These are phyloP conservation scores for Adela reaumurella DNA, from an alignment of 2,888 invertebrate genomes.

Conservation along the genomic window DNA sequence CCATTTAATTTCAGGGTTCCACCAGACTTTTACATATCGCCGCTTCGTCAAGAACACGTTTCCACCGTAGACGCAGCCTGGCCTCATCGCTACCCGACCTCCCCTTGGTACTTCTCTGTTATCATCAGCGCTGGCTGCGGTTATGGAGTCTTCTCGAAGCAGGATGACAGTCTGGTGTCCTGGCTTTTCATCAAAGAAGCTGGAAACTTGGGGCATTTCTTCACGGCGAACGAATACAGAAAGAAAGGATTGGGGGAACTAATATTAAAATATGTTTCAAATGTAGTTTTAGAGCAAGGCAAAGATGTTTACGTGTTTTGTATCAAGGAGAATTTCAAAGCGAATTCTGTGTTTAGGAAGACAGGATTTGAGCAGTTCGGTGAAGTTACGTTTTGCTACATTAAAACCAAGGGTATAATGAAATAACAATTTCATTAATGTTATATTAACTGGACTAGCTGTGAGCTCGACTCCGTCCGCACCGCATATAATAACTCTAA, in stretches of 20 bases:
- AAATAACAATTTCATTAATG: too few relatives aligned
- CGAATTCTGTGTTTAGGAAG: slow-evolving; percentile 10
- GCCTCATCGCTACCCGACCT: slow-evolving; percentile 3
- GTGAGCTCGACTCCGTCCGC: too few relatives aligned
- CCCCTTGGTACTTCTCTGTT: slow-evolving; percentile 12
- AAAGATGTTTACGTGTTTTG: slow-evolving; percentile 10
- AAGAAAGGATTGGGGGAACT: slow-evolving; percentile 12
- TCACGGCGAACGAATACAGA: slow-evolving; percentile 14
- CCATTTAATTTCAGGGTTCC: too few relatives aligned
- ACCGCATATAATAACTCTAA: too few relatives aligned
- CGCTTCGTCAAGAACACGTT: slow-evolving; percentile 2
- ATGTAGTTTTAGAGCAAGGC: slow-evolving; percentile 5
- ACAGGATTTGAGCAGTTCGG: slow-evolving; percentile 10
- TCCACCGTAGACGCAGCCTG: background rate
- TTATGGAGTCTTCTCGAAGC: slow-evolving; percentile 14
- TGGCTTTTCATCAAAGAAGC: slow-evolving; percentile 18
- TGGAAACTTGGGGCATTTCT: slow-evolving; percentile 15
- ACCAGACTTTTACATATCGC: too few relatives aligned
- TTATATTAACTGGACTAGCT: too few relatives aligned
- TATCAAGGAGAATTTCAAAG: slow-evolving; percentile 7
- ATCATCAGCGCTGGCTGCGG: slow-evolving; percentile 13
- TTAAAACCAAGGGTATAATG: background rate
- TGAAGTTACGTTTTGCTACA: slow-evolving; percentile 6
- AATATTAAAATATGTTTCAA: slow-evolving; percentile 10
- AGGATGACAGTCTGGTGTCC: slow-evolving; percentile 11